Percentiles rank a stretch among this genome's conserved stretches.
Evolutionary conservation across 2,888 invertebrate genomes (phyloP).

Genomic region (Meloe dianella): DNA sequence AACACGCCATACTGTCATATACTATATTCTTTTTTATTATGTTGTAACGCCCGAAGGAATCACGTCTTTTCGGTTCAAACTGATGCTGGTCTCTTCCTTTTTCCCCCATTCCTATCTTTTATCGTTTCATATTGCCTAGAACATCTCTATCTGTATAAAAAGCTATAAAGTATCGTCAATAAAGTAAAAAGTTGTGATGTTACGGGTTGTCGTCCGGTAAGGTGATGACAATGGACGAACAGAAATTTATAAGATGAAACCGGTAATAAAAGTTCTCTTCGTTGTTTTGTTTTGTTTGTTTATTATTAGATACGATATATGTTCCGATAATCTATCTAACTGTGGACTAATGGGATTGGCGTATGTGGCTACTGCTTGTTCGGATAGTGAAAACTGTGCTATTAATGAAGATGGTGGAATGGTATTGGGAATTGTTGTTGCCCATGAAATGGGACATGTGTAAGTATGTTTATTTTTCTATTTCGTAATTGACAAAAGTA

Average conservation of each 20-base stretch:
- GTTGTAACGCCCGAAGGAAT: constrained; percentile 30
- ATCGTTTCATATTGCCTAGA: constrained; percentile 18
- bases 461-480: constrained; percentile 55
- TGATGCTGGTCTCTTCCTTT: constrained; percentile 12
- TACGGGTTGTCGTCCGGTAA: neutral
- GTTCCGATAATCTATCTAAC: constrained; percentile 59
- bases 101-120: neutral
- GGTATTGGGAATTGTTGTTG: constrained; percentile 67
- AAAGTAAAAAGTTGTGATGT: constrained; percentile 26
- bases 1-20: constrained; percentile 14
- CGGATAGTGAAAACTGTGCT: constrained; percentile 67
- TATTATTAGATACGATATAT: constrained; percentile 62
- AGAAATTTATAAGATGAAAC: neutral
- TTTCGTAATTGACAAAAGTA: constrained; percentile 9
- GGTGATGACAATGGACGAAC: neutral
- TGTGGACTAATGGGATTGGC: constrained; percentile 70
- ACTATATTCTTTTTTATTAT: constrained; percentile 28
- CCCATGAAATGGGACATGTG: constrained; percentile 76
- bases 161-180: constrained; percentile 27
- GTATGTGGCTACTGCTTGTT: constrained; percentile 71
- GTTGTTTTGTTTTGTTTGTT: constrained; percentile 26
- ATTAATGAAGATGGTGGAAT: constrained; percentile 74
- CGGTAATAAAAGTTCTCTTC: constrained; percentile 28
- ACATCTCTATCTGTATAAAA: constrained; percentile 19
- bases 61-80: constrained; percentile 19